These are phyloP conservation scores for Drosophila mayaguana DNA, from an alignment of 2,888 invertebrate genomes.

Conservation along the genomic window DNA sequence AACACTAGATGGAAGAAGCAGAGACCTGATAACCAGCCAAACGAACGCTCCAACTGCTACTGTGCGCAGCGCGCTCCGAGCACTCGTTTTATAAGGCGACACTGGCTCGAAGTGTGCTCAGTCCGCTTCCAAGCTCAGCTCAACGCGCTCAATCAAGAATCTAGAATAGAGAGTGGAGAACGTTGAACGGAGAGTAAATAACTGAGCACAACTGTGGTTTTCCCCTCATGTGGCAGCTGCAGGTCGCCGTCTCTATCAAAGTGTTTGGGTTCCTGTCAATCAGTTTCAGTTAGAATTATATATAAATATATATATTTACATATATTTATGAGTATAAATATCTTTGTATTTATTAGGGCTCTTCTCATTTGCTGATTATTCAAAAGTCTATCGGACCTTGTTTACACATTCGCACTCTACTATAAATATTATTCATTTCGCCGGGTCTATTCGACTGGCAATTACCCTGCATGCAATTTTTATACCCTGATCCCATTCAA, in stretches of 20 bases:
- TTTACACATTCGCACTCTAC: neutral
- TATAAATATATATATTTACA: neutral
- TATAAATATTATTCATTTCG: neutral
- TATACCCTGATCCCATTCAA: no score
- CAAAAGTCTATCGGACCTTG: neutral
- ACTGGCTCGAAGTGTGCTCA: neutral
- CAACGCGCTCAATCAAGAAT: constrained; percentile 19
- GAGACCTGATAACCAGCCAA: constrained; percentile 27
- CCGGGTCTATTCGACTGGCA: neutral
- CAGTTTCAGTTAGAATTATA: neutral
- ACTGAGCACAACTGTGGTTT: constrained; percentile 17
- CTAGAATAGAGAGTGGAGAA: constrained; percentile 10
- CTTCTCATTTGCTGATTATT: neutral
- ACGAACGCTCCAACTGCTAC: constrained; percentile 50
- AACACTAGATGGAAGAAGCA: neutral
- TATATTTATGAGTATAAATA: neutral
- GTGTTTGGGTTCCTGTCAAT: constrained; percentile 10
- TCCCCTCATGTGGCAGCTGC: neutral
- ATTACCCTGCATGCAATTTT: neutral
- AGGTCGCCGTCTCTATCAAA: neutral
- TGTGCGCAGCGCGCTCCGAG: constrained; percentile 33
- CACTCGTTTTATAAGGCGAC: constrained; percentile 39
- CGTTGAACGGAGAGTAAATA: neutral
- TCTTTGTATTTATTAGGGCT: neutral
- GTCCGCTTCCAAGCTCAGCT: constrained; percentile 12